Conservation (phyloP, 30 jellyfish, hydroid and myxozoan genomes). For the Turritopsis dohrnii region DNA sequence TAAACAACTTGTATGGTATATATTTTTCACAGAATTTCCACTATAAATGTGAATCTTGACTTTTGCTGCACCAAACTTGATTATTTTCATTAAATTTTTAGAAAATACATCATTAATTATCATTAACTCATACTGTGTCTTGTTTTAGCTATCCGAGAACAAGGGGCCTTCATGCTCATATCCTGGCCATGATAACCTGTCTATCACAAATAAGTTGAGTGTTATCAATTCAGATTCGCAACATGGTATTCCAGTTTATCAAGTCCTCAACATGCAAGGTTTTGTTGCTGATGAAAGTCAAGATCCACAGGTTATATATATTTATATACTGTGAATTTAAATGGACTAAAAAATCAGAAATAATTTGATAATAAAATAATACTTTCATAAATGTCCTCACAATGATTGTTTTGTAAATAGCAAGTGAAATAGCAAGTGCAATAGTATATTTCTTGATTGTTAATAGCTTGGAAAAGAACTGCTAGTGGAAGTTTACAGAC, state of each 20-base stretch:
- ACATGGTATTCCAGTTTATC: constrained; percentile 77
- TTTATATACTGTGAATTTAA: not conserved
- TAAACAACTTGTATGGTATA: too few species aligned
- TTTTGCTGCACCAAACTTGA: too few species aligned
- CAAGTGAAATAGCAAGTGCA: not conserved
- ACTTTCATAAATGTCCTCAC: not conserved
- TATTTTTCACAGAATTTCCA: too few species aligned
- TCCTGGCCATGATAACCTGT: not conserved
- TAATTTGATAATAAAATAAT: not conserved
- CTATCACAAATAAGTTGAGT: constrained; percentile 35
- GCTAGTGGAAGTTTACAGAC: constrained; percentile 56
- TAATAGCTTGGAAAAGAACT: constrained; percentile 53
- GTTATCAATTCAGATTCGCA: constrained; percentile 55
- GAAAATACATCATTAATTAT: too few species aligned
- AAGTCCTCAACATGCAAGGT: constrained; percentile 59
- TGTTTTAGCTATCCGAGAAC: not conserved
- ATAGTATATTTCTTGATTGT: not conserved
- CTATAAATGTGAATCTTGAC: too few species aligned
- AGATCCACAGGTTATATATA: constrained; percentile 43
- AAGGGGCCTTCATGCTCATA: not conserved
- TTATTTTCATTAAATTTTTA: too few species aligned
- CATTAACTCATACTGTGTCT: too few species aligned
- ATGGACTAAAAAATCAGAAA: not conserved
- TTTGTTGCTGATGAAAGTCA: constrained; percentile 41
- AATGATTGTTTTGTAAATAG: too few species aligned